These are phyloP conservation scores for Phalloptychus januarius DNA, from an alignment of 2,797 vertebrate genomes.

Conservation along the genomic window DNA sequence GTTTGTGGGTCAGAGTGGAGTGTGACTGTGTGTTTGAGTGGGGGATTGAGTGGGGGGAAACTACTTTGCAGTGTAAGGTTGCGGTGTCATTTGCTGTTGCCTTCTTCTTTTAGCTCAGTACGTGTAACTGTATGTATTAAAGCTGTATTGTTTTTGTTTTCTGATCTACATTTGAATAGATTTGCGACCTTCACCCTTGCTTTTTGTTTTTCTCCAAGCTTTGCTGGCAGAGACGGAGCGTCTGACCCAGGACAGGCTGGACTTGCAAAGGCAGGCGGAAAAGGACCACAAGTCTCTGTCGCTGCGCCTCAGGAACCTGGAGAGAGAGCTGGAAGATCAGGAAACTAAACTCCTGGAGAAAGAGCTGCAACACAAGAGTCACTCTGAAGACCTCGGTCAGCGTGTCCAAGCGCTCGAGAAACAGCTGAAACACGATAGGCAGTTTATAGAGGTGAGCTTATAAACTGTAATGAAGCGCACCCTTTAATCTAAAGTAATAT, in stretches of 20 bases:
- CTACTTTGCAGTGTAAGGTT: conserved; percentile 69
- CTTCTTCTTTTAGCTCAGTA: conserved; percentile 10
- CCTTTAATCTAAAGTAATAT: background rate
- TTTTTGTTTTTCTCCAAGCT: conserved; percentile 69
- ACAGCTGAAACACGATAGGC: conserved; percentile 90
- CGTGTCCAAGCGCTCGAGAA: conserved; percentile 91
- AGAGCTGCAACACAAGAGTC: conserved; percentile 78
- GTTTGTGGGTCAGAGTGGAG: conserved; percentile 77
- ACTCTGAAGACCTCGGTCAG: conserved; percentile 86
- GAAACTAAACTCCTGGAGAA: conserved; percentile 81
- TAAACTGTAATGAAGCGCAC: background rate
- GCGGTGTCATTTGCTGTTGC: conserved; percentile 41
- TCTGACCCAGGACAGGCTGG: conserved; percentile 85
- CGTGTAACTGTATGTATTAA: conserved; percentile 24
- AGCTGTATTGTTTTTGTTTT: background rate
- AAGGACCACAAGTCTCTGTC: conserved; percentile 86
- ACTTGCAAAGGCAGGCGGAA: conserved; percentile 90
- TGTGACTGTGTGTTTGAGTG: conserved; percentile 39
- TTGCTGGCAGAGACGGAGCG: conserved; percentile 86
- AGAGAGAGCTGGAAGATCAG: conserved; percentile 92
- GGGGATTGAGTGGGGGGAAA: conserved; percentile 25
- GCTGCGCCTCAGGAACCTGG: conserved; percentile 84
- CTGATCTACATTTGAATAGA: background rate
- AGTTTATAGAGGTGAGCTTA: conserved; percentile 92
- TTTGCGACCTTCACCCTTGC: background rate